phyloP scores from a whole-genome alignment of 2,113 vertebrate genomes.

The Turdus rufiventris region DNA sequence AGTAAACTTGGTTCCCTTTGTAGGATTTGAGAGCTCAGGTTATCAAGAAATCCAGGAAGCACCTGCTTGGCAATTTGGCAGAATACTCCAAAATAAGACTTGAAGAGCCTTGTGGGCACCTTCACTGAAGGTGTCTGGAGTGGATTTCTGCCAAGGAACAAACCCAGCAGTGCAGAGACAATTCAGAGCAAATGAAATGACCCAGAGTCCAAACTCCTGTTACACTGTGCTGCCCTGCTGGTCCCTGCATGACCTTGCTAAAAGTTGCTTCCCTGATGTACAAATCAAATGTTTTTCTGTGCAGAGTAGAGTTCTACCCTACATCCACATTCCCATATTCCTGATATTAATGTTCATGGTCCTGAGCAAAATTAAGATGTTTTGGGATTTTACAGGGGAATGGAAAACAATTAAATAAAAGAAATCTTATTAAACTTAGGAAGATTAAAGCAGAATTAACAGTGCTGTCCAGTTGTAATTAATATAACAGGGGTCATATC shows the following conservation, averaged over 20 bases:
- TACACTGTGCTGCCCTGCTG: neutral
- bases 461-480: neutral
- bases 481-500: neutral
- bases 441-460: neutral
- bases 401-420: neutral
- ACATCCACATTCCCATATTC: neutral
- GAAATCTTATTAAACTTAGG: neutral
- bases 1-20: neutral
- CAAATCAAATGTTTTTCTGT: neutral
- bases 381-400: neutral
- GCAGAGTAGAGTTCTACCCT: neutral
- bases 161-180: neutral
- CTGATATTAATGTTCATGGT: neutral
- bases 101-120: neutral
- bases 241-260: neutral
- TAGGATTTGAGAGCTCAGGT: neutral
- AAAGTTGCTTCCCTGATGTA: neutral
- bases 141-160: neutral
- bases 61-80: neutral
- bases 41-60: neutral
- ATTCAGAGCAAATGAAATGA: neutral
- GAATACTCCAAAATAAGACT: neutral
- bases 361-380: neutral
- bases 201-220: neutral
- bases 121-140: neutral